These are phyloP conservation scores for Melanotus villosus DNA, from an alignment of 2,888 invertebrate species.

Conservation along the genomic window DNA sequence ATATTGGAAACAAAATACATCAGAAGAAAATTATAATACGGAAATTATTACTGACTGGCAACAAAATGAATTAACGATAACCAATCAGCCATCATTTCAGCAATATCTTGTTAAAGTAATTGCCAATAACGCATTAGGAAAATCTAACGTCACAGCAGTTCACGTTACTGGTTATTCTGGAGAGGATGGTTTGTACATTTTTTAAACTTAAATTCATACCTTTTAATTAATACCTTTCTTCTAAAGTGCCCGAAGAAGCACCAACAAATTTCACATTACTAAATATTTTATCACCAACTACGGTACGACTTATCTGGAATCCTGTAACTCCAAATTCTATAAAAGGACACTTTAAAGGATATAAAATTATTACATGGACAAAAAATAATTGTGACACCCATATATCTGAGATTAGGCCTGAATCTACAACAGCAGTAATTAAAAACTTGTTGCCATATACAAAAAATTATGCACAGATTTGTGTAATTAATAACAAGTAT, in stretches of 20 bases:
- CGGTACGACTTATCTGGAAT: constrained; percentile 90
- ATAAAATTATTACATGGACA: constrained; percentile 97
- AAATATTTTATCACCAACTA: constrained; percentile 83
- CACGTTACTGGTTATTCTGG: constrained; percentile 91
- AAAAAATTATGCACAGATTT: constrained; percentile 88
- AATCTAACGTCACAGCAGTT: constrained; percentile 73
- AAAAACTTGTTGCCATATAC: constrained; percentile 88
- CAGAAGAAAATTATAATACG: constrained; percentile 78
- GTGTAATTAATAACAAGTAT: constrained; percentile 92
- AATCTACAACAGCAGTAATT: constrained; percentile 80
- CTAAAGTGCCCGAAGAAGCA: constrained; percentile 77
- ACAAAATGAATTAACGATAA: constrained; percentile 76
- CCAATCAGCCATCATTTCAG: constrained; percentile 90
- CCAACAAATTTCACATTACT: constrained; percentile 87
- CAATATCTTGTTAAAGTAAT: constrained; percentile 92
- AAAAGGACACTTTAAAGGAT: constrained; percentile 94
- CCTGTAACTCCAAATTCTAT: constrained; percentile 86
- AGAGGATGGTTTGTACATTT: constrained; percentile 80
- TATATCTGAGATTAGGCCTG: constrained; percentile 81
- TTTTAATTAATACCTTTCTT: no score
- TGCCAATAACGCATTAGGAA: constrained; percentile 81
- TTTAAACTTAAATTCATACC: neutral
- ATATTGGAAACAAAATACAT: constrained; percentile 85
- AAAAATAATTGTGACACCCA: constrained; percentile 68
- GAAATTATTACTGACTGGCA: constrained; percentile 87